Percentiles rank a stretch among this genome's conserved stretches.
phyloP scores from a whole-genome alignment of 2,113 vertebrate species.

The Serinus canaria region DNA sequence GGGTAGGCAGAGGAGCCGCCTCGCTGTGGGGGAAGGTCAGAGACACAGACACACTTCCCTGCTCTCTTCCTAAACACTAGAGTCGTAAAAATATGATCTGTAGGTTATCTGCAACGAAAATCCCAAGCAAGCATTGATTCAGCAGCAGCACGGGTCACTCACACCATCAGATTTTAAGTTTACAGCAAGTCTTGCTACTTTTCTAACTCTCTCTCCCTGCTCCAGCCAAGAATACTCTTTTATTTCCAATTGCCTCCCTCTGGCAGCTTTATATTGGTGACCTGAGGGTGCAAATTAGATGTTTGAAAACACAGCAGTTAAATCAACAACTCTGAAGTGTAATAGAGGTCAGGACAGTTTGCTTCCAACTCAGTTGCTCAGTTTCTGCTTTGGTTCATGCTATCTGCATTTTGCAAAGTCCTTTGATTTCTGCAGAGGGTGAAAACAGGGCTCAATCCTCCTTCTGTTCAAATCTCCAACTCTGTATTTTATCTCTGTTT shows the following conservation, averaged over 20 bases:
- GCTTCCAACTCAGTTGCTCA: constrained; percentile 40
- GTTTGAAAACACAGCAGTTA: constrained; percentile 64
- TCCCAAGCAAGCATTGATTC: constrained; percentile 9
- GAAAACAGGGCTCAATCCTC: not conserved
- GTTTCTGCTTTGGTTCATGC: constrained; percentile 21
- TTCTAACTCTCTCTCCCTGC: not conserved
- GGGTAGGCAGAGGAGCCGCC: not conserved
- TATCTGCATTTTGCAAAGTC: constrained; percentile 46
- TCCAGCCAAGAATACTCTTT: not conserved
- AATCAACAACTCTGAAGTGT: constrained; percentile 62
- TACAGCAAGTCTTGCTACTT: not conserved
- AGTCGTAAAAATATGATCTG: not conserved
- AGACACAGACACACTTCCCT: rapidly evolving
- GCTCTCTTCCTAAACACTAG: not conserved
- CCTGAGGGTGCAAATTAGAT: constrained; percentile 61
- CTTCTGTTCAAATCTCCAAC: not conserved
- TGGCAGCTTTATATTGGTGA: constrained; percentile 59
- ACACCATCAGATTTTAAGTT: constrained; percentile 12
- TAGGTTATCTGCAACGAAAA: not conserved
- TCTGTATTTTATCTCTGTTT: not conserved
- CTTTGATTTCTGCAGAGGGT: not conserved
- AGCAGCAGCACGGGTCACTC: not conserved
- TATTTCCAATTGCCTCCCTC: constrained; percentile 23
- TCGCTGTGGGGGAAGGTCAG: rapidly evolving
- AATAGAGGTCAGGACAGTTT: constrained; percentile 58